phyloP scores from a whole-genome alignment of 92 coral and sea anemone species.

The Porites divaricata region DNA sequence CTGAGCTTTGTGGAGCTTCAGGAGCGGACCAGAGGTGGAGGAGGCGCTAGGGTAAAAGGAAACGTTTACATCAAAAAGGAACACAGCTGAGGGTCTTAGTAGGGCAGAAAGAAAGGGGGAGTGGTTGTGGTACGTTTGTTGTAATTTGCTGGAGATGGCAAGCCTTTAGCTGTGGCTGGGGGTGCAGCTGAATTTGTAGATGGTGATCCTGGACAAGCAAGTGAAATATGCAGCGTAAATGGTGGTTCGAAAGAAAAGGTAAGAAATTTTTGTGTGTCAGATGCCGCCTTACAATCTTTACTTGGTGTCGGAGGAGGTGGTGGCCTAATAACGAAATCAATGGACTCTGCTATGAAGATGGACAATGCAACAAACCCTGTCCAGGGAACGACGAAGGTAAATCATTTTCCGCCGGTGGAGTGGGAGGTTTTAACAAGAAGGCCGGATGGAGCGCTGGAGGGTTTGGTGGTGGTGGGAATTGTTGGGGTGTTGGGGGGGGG shows the following conservation, averaged over 20 bases:
- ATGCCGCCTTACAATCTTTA: background rate
- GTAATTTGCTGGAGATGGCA: constrained; percentile 22
- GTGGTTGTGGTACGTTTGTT: constrained; percentile 47
- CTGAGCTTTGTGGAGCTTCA: constrained; percentile 39
- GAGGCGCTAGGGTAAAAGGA: constrained; percentile 34
- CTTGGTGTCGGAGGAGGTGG: constrained; percentile 46
- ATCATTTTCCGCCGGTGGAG: constrained; percentile 32
- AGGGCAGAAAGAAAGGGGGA: constrained; percentile 31
- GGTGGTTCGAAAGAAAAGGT: constrained; percentile 22
- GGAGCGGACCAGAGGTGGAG: constrained; percentile 40
- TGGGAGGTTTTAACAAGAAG: constrained; percentile 16
- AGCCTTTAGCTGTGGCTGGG: constrained; percentile 41
- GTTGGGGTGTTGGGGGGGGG: constrained; percentile 60
- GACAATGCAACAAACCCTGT: constrained; percentile 17
- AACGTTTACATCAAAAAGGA: constrained; percentile 21
- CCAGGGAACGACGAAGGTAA: constrained; percentile 27
- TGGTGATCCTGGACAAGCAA: constrained; percentile 44
- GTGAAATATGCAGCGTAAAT: constrained; percentile 19
- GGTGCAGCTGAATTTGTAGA: constrained; percentile 35
- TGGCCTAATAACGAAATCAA: constrained; percentile 4
- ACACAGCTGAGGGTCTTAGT: constrained; percentile 37
- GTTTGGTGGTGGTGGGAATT: constrained; percentile 40
- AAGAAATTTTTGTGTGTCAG: constrained; percentile 33
- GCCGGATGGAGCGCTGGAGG: constrained; percentile 24
- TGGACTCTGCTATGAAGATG: constrained; percentile 23